Conservation (phyloP, 2,888 invertebrate genomes). For the Ypsolopha scabrella region DNA sequence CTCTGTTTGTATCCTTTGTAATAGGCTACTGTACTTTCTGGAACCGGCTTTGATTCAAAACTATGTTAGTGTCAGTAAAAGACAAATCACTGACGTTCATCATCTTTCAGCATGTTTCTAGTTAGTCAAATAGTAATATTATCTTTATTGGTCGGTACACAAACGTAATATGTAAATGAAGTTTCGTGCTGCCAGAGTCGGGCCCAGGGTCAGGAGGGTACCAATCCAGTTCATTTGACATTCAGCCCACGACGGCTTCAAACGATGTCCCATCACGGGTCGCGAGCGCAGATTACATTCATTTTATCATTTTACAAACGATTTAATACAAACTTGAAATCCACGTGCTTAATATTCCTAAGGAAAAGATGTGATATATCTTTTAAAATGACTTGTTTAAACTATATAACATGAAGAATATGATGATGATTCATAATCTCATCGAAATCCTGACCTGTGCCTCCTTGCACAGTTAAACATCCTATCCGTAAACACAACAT, state of each 20-base stretch:
- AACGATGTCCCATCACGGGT: conserved; percentile 64
- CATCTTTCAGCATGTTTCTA: no score
- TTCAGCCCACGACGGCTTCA: conserved; percentile 58
- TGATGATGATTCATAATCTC: no score
- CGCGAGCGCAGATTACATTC: conserved; percentile 64
- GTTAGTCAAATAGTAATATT: conserved; percentile 6
- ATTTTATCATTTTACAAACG: conserved; percentile 66
- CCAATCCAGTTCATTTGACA: conserved; percentile 48
- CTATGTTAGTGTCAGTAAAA: no score
- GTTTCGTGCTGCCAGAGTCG: background rate
- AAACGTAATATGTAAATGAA: conserved; percentile 61
- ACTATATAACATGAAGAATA: no score
- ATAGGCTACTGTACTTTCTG: no score
- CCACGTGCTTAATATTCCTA: conserved; percentile 26
- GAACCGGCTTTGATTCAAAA: no score
- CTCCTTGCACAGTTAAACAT: no score
- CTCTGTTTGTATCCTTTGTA: background rate
- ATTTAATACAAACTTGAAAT: conserved; percentile 61
- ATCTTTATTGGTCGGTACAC: conserved; percentile 44
- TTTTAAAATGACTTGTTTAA: no score
- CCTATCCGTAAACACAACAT: no score
- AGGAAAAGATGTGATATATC: background rate
- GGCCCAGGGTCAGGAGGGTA: conserved; percentile 29
- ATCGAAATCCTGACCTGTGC: no score
- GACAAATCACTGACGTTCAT: no score